Conservation (phyloP, 2,797 vertebrate species). For the Melanotaenia boesemani region DNA sequence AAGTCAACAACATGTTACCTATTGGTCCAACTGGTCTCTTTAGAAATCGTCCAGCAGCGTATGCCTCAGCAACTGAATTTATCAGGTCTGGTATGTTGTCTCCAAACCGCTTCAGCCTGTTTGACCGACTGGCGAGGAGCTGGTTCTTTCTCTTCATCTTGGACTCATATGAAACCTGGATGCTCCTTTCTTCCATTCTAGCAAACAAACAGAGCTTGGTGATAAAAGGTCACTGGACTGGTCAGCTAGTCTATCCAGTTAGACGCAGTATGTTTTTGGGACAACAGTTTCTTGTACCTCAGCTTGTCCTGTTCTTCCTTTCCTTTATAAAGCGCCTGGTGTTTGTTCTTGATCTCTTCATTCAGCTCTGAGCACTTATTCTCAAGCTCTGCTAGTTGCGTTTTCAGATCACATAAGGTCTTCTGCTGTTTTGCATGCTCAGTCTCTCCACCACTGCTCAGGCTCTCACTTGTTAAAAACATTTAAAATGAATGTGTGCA, state of each 20-base stretch:
- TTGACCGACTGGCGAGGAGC: constrained; percentile 74
- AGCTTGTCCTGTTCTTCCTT: constrained; percentile 61
- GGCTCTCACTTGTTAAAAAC: constrained; percentile 17
- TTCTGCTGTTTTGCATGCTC: constrained; percentile 18
- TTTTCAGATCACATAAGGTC: constrained; percentile 33
- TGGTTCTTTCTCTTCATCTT: constrained; percentile 76
- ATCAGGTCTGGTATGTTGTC: constrained; percentile 56
- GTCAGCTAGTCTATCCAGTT: not conserved
- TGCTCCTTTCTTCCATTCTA: constrained; percentile 54
- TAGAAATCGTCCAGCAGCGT: constrained; percentile 37
- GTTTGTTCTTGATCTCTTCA: constrained; percentile 63
- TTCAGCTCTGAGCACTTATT: constrained; percentile 41
- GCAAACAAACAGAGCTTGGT: not conserved
- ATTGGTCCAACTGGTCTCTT: constrained; percentile 63
- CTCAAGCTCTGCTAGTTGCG: constrained; percentile 46
- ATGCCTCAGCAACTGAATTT: constrained; percentile 27
- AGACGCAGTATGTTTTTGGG: not conserved
- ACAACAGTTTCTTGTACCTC: constrained; percentile 29
- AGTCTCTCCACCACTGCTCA: constrained; percentile 22
- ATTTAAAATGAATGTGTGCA: not conserved
- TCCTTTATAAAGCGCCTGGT: constrained; percentile 68
- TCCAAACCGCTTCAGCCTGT: constrained; percentile 78
- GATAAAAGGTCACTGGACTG: not conserved
- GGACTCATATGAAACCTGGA: constrained; percentile 54
- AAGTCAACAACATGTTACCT: constrained; percentile 36